Conservation (phyloP, 2,113 vertebrate species). For the Oreocharis arfaki region DNA sequence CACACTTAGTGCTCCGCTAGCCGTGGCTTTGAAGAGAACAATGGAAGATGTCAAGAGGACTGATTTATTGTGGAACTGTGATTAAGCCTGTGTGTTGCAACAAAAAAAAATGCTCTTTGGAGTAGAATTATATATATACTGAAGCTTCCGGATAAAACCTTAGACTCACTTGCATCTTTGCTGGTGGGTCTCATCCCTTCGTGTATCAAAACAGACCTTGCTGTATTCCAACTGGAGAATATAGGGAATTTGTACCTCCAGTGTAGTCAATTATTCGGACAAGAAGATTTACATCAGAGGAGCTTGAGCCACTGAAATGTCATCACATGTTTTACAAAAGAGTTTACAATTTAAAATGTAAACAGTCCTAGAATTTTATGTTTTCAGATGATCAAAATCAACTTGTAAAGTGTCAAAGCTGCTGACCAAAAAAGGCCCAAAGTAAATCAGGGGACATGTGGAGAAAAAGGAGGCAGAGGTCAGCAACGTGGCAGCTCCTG, state of each 20-base stretch:
- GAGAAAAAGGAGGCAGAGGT: not conserved
- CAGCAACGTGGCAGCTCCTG: not conserved
- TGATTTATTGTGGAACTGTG: not conserved
- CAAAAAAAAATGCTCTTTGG: not conserved
- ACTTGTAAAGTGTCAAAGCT: not conserved
- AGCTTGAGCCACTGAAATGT: not conserved
- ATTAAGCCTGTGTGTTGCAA: not conserved
- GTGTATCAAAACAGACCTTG: not conserved
- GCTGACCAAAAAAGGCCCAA: not conserved
- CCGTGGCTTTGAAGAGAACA: not conserved
- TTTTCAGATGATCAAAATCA: not conserved
- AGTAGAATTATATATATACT: not conserved
- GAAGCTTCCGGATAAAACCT: not conserved
- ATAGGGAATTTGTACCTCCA: not conserved
- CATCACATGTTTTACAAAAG: not conserved
- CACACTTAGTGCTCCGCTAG: not conserved
- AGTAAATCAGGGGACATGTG: not conserved
- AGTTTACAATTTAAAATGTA: not conserved
- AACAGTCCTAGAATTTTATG: not conserved
- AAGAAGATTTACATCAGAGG: not conserved
- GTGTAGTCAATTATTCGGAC: not conserved
- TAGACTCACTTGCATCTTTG: not conserved
- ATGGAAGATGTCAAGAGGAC: not conserved
- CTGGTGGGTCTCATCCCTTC: not conserved
- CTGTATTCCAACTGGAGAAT: not conserved